Base-by-base conservation (phyloP, 2,113 vertebrate genomes). In the Neofelis nebulosa region DNA sequence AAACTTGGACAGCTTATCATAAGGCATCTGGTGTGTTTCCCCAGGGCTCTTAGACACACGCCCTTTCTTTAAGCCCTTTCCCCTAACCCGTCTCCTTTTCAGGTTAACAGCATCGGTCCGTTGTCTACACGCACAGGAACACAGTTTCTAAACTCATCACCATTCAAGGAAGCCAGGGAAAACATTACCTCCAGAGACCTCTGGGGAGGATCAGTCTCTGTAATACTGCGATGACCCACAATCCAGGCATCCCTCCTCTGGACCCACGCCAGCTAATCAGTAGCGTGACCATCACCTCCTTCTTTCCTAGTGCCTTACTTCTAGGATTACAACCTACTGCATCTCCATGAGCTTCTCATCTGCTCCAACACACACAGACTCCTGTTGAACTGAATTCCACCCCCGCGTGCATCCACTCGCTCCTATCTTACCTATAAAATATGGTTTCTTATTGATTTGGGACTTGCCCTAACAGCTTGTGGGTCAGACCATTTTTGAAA, bases 401-500 rank as follows among this genome's bases (percentile, higher is more conserved):
- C 14, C 48, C 18, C 2, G 29, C 50, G 23, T 27, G 3, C 50
- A 7, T 33, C 4, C 14, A 61, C 21, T 33, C 13, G 0, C 25
- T 41, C 61, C 31, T 16, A 5, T 23, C 87, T 55, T 36, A 63
- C 55, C 82, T 85, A 2, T 74, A 50, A 36, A 6, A 57, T 90
- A 16, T 25, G 36, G 55, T 63, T 89, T n/a, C 68, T 81, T 95
- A 25, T 68, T 96, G 92, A 92, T 78, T 84, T 73, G 68, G 61
- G 71, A 38, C 57, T 87, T 97, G 73, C 86, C 45, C 94, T 93
- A 66, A 95, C 63, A 88, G n/a, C 90, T 83, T 80, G 50, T 41
- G 82, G 78, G 83, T 97, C 89, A 89, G 65, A 82, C 29, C 38
- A 55, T 63, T 98, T 95, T 95, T 89, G 78, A 96, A 97, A 96